A percentile compares a stretch with the other conserved stretches of the same genome.
phyloP scores from a whole-genome alignment of 1,140 invertebrate species.

The Hestina assimilis region DNA sequence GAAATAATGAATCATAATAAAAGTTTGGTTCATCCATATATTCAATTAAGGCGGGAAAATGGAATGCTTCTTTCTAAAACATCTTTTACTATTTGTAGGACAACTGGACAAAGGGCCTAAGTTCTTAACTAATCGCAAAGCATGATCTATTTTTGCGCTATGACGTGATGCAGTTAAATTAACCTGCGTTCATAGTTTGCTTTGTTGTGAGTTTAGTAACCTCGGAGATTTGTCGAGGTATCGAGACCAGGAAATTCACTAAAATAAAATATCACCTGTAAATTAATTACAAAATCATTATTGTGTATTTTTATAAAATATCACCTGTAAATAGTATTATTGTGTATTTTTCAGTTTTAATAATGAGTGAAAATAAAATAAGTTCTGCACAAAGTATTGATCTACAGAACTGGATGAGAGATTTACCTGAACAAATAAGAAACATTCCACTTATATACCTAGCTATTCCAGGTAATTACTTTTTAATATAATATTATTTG shows the following conservation, averaged over 20 bases:
- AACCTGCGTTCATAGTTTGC: neutral
- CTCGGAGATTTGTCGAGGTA: neutral
- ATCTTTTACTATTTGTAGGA: neutral
- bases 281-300: too few species aligned
- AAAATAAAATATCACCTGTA: too few species aligned
- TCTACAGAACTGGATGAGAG: slow-evolving; percentile 86
- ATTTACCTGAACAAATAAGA: slow-evolving; percentile 79
- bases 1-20: too few species aligned
- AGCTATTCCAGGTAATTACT: slow-evolving; percentile 85
- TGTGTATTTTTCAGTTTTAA: slow-evolving; percentile 40
- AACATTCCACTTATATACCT: slow-evolving; percentile 83
- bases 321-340: too few species aligned
- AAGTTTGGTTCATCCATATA: too few species aligned
- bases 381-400: slow-evolving; percentile 55
- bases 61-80: too few species aligned
- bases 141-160: slow-evolving; percentile 7
- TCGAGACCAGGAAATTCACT: neutral
- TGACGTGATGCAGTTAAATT: slow-evolving; percentile 18
- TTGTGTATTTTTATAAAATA: neutral
- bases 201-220: slow-evolving; percentile 4
- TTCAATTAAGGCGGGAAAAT: slow-evolving; percentile 11
- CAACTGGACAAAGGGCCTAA: neutral
- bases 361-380: slow-evolving; percentile 62
- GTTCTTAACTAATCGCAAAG: slow-evolving; percentile 6
- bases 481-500: neutral